Conservation (phyloP, 2,113 vertebrate species). For the Chroicocephalus ridibundus region DNA sequence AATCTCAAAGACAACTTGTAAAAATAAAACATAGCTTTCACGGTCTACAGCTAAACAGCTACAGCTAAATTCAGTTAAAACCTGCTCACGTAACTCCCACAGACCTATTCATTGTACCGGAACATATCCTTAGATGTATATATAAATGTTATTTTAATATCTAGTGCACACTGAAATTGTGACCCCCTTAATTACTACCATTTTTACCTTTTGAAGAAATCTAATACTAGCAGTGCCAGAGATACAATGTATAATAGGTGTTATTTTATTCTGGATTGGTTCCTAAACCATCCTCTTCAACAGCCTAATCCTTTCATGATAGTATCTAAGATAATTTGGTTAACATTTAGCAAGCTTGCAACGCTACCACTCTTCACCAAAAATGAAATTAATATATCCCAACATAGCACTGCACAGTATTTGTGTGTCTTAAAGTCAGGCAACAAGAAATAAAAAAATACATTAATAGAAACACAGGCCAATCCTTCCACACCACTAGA, state of each 20-base stretch:
- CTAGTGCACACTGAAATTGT: background rate
- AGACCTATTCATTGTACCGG: background rate
- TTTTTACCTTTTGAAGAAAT: background rate
- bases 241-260: background rate
- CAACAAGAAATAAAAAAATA: background rate
- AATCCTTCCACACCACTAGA: background rate
- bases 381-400: background rate
- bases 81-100: background rate
- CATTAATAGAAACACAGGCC: background rate
- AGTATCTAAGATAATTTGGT: background rate
- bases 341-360: background rate
- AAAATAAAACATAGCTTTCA: background rate
- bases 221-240: background rate
- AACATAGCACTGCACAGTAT: background rate
- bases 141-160: background rate
- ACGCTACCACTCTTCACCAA: background rate
- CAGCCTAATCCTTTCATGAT: background rate
- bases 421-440: background rate
- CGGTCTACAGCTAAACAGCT: background rate
- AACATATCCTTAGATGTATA: too few relatives aligned
- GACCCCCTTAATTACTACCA: background rate
- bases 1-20: background rate
- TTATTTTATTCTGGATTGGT: background rate
- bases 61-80: background rate
- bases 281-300: background rate